These are phyloP conservation scores for Caenorhabditis sp. DNA, from an alignment of 2,888 invertebrate genomes.

Conservation along the genomic window DNA sequence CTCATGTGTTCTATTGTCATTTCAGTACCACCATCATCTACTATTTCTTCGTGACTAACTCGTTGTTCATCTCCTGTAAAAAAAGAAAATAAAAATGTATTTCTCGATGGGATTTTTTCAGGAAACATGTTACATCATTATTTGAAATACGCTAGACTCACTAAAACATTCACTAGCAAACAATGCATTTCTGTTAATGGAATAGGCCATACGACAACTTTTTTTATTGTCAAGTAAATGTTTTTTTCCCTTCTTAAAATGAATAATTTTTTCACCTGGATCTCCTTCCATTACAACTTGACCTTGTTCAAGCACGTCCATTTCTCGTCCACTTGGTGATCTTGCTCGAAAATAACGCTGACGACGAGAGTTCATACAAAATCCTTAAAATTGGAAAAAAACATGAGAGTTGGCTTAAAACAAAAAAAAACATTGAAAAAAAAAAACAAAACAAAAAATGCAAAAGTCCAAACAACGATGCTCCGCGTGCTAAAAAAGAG, in stretches of 20 bases:
- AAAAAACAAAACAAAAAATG: background rate
- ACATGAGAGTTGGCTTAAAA: background rate
- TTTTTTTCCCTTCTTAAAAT: background rate
- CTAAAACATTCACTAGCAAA: background rate
- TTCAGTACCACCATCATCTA: constrained; percentile 28
- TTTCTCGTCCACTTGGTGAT: constrained; percentile 18
- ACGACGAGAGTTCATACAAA: constrained; percentile 36
- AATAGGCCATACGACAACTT: background rate
- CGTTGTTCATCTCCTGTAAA: constrained; percentile 17
- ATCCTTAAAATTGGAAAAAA: background rate
- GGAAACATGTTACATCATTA: background rate
- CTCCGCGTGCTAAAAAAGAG: background rate
- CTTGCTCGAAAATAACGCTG: constrained; percentile 38
- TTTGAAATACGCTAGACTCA: background rate
- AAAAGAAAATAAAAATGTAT: background rate
- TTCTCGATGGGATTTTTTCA: background rate
- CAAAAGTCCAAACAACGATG: background rate
- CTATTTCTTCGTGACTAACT: constrained; percentile 40
- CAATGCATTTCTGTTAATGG: too few species aligned
- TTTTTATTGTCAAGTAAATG: background rate
- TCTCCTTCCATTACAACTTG: constrained; percentile 34
- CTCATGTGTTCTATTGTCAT: constrained; percentile 19
- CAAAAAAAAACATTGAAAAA: background rate
- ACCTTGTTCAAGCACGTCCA: constrained; percentile 31
- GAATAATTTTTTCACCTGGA: background rate